Percentiles rank a stretch among this genome's conserved stretches.
These are phyloP conservation scores for Hippocampus zosterae DNA, from an alignment of 2,113 vertebrate species.

Conservation along the genomic window DNA sequence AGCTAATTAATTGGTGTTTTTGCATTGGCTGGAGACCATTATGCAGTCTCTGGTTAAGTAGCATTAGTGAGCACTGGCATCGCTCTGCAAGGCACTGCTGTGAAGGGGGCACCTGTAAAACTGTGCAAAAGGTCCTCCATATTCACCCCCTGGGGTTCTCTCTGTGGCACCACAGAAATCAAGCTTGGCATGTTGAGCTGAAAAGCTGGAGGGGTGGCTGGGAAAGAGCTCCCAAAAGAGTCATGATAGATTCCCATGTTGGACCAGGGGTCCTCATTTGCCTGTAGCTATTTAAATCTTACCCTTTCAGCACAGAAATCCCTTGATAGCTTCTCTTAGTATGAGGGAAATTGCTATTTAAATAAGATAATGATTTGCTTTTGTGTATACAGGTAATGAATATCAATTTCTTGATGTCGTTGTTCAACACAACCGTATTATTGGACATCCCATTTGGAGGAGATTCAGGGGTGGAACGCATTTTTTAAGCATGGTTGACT, in stretches of 20 bases:
- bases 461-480: not conserved
- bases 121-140: constrained; percentile 52
- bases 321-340: constrained; percentile 1
- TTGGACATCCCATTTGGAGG: constrained; percentile 17
- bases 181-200: constrained; percentile 27
- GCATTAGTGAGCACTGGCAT: constrained; percentile 18
- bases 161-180: constrained; percentile 51
- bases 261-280: constrained; percentile 36
- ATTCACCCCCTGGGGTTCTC: constrained; percentile 43
- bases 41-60: constrained; percentile 34
- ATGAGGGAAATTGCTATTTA: constrained; percentile 9
- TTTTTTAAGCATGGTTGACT: constrained; percentile 21
- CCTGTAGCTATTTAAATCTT: constrained; percentile 45
- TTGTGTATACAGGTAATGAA: constrained; percentile 9
- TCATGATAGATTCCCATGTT: constrained; percentile 30
- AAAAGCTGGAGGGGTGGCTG: constrained; percentile 48
- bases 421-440: constrained; percentile 20
- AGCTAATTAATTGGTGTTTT: constrained; percentile 64
- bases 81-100: constrained; percentile 40
- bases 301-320: constrained; percentile 12
- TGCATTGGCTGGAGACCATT: constrained; percentile 24
- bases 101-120: constrained; percentile 55
- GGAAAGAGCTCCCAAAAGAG: constrained; percentile 51
- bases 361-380: constrained; percentile 24
- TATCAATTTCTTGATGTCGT: constrained; percentile 12